Conservation (phyloP, 2,113 vertebrate genomes). For the Poicephalus gulielmi region DNA sequence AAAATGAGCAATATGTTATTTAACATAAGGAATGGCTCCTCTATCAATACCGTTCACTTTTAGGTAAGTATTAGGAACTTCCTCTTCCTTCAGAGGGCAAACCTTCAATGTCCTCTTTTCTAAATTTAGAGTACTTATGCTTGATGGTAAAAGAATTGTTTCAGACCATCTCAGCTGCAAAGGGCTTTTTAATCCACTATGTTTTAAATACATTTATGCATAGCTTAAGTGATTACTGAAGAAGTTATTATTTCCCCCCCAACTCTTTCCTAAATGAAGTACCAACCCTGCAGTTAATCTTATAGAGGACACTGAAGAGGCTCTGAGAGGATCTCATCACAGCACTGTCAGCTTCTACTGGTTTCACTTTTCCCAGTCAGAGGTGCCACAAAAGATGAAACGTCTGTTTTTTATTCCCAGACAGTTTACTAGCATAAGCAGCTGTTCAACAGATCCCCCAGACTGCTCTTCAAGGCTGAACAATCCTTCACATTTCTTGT, state of each 20-base stretch:
- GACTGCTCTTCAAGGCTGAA: background rate
- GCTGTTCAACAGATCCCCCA: background rate
- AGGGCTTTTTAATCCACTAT: background rate
- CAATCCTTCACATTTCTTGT: background rate
- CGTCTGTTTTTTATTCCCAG: background rate
- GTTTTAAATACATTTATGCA: background rate
- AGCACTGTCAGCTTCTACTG: background rate
- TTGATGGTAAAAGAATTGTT: background rate
- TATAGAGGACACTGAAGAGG: background rate
- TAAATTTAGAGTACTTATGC: background rate
- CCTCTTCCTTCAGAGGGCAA: background rate
- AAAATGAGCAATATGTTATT: background rate
- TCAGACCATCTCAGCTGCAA: background rate
- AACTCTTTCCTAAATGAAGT: background rate
- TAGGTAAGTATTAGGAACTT: background rate
- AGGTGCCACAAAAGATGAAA: background rate
- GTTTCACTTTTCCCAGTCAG: background rate
- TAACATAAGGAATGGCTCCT: background rate
- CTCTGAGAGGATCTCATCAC: background rate
- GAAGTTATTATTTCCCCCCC: background rate
- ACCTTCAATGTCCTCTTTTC: background rate
- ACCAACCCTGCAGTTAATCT: background rate
- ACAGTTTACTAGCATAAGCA: background rate
- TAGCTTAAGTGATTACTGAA: background rate
- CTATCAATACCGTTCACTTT: background rate